Conservation (phyloP, 1,140 invertebrate species). For the Bombus turneri region DNA sequence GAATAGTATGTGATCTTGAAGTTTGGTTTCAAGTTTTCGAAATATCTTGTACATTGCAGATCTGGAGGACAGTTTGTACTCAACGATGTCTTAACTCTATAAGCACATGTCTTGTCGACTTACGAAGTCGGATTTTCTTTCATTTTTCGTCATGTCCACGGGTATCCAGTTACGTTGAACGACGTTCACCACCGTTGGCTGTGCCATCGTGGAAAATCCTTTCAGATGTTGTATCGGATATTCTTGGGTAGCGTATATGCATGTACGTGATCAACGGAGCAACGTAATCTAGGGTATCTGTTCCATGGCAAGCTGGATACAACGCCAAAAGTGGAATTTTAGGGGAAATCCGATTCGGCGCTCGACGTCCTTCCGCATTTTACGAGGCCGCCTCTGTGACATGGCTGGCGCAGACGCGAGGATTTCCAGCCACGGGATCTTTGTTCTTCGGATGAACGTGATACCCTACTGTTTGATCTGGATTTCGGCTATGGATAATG, state of each 20-base stretch:
- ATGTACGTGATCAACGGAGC: constrained; percentile 20
- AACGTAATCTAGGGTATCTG: neutral
- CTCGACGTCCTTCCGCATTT: constrained; percentile 17
- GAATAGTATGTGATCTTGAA: too few relatives aligned
- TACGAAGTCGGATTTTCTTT: neutral
- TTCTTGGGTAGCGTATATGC: neutral
- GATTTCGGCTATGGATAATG: neutral
- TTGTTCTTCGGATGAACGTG: neutral
- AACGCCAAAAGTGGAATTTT: constrained; percentile 7
- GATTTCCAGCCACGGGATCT: neutral
- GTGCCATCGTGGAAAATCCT: constrained; percentile 16
- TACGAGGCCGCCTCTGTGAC: neutral
- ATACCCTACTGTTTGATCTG: constrained; percentile 6
- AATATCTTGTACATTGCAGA: neutral
- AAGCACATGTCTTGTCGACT: neutral
- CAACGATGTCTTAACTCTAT: constrained; percentile 9
- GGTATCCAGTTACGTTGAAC: neutral
- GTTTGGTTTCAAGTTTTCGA: neutral
- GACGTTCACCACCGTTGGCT: neutral
- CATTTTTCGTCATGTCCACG: neutral
- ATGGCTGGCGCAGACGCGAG: neutral
- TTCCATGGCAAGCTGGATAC: neutral
- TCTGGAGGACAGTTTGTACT: neutral
- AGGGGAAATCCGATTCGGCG: constrained; percentile 21
- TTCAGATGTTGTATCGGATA: neutral